Base-by-base conservation (phyloP, 2,888 invertebrate species). In the Pyrrhia umbra region DNA sequence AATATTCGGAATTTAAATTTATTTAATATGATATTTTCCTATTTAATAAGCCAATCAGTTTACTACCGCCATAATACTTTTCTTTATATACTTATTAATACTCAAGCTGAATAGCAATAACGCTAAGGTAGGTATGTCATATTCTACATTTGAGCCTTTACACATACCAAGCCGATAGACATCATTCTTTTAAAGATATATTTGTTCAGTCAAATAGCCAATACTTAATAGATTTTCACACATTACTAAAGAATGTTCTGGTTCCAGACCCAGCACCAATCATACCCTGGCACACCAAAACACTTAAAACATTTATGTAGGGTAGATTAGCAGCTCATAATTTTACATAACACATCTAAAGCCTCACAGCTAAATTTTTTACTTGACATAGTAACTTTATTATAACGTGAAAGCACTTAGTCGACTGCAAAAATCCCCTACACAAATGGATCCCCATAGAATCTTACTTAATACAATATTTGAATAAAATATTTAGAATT, bases 201-300 rank as follows among this genome's bases (percentile, higher is more conserved):
- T 67, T 70, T 68, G 45, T 69, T 80, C 75, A 77, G 68, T 80
- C 69, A 64, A 74, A 64, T 63, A 72, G 68, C 57, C 72, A 71
- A 71, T 72, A 63, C 54, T 58, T 52, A 47, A 56, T 47, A 46
- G 61, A 75, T 58, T 49, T 60, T 57, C 21, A 56, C 60, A 68
- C 58, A 69, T 61, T 54, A 27, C 57, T 47, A 59, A 49, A 62
- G 52, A 60, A 68, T 60, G 57, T 64, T 66, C 62, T 68, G 54
- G 57, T 56, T 67, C 63, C 69, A 67, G 57, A 78, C 52, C 85
- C 88, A 91, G 90, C 91, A 92, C 90, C 91, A 80, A 80, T 81
- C 79, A 80, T 86, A 91, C 90, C 89, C 90, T 91, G 90, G 80
- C 84, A 81, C 56, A 75, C 78, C 75, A 77, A 72, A 75, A 65